Evolutionary conservation across 2,113 vertebrate species (phyloP).

Genomic region (Mesocricetus auratus): DNA sequence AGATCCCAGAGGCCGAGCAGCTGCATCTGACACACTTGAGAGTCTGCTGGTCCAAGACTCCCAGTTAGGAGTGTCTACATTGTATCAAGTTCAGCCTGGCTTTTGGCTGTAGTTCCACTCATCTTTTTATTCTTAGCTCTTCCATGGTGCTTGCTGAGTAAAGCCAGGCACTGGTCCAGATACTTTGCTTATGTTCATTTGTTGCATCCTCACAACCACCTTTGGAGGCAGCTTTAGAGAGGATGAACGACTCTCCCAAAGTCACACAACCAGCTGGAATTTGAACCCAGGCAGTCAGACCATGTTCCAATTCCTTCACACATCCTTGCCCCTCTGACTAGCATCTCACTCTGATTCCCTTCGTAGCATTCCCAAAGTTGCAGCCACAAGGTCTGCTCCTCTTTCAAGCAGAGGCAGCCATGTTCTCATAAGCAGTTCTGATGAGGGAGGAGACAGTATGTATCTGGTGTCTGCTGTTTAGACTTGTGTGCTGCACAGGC

Average conservation of each 20-base stretch:
- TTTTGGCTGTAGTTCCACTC: not conserved
- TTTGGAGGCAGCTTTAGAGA: constrained; percentile 40
- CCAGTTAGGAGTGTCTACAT: not conserved
- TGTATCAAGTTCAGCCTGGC: not conserved
- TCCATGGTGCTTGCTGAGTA: not conserved
- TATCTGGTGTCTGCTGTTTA: not conserved
- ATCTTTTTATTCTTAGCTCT: not conserved
- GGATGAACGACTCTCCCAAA: constrained; percentile 2
- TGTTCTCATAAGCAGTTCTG: not conserved
- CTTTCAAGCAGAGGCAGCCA: not conserved
- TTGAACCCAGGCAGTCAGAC: not conserved
- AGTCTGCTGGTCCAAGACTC: not conserved
- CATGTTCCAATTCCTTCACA: not conserved
- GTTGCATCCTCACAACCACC: constrained; percentile 11
- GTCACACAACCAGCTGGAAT: not conserved
- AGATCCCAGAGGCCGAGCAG: not conserved
- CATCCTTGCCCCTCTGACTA: fast-evolving
- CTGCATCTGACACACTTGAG: not conserved
- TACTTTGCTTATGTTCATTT: not conserved
- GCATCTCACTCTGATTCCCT: not conserved
- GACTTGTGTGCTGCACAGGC: not conserved
- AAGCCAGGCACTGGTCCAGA: constrained; percentile 20
- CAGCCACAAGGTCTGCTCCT: not conserved
- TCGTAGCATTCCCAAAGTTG: not conserved
- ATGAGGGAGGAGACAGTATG: not conserved